A percentile compares a stretch with the other conserved stretches of the same genome.
Conservation (phyloP, 2,797 vertebrate genomes). For the Meda fulgida region DNA sequence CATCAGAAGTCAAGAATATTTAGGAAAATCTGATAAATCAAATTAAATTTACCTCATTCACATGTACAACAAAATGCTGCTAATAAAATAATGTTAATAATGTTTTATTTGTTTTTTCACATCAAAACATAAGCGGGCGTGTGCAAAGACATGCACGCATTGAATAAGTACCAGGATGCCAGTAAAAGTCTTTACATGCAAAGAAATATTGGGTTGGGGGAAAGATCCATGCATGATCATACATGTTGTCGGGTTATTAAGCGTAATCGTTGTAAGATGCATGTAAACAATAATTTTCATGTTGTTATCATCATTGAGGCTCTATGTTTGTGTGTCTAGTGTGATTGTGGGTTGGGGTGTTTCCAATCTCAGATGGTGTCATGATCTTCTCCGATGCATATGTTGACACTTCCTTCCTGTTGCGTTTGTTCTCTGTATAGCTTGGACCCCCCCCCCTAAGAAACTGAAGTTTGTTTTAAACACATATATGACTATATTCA, state of each 20-base stretch:
- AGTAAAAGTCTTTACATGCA: neutral
- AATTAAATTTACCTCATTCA: neutral
- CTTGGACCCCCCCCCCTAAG: no score
- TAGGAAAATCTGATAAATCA: neutral
- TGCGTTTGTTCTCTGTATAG: neutral
- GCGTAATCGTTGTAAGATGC: neutral
- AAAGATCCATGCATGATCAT: neutral
- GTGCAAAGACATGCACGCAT: neutral
- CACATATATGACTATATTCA: neutral
- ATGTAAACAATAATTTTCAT: constrained; percentile 1
- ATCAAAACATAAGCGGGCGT: neutral
- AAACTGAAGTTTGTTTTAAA: neutral
- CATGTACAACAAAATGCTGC: neutral
- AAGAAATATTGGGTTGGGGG: no score
- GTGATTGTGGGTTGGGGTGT: no score
- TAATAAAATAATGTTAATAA: neutral
- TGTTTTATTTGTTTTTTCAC: no score
- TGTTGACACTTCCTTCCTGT: constrained; percentile 25
- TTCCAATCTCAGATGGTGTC: neutral
- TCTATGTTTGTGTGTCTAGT: neutral
- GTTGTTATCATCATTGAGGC: neutral
- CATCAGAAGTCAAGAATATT: neutral
- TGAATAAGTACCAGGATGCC: neutral
- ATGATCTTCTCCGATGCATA: neutral
- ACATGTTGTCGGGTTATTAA: neutral